A percentile compares a stretch with the other conserved stretches of the same genome.
phyloP scores from a whole-genome alignment of 2,113 vertebrate species.

The Cairina moschata region DNA sequence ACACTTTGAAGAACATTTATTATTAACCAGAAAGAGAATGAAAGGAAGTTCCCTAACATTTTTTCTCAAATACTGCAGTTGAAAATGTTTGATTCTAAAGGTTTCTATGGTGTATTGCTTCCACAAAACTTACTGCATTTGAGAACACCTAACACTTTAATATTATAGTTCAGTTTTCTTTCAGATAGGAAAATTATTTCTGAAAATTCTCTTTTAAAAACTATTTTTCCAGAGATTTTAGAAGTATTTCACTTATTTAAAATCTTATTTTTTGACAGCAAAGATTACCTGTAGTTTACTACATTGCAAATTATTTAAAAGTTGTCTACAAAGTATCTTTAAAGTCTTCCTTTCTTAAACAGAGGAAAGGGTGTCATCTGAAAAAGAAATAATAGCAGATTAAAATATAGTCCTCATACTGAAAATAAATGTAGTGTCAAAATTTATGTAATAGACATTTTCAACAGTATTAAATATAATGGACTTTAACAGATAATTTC shows the following conservation, averaged over 20 bases:
- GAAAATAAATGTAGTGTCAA: background rate
- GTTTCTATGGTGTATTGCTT: background rate
- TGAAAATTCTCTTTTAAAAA: background rate
- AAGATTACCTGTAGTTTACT: background rate
- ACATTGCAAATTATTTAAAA: background rate
- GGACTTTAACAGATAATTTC: background rate
- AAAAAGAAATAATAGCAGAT: background rate
- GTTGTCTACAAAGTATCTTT: background rate
- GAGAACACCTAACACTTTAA: background rate
- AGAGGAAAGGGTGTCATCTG: background rate
- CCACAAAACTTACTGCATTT: background rate
- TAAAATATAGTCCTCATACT: background rate
- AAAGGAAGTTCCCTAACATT: accelerated
- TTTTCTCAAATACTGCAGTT: background rate
- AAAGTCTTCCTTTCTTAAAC: background rate
- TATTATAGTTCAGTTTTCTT: background rate
- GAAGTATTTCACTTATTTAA: background rate
- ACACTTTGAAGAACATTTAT: background rate
- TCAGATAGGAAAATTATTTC: background rate
- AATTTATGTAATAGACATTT: background rate
- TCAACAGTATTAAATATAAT: background rate
- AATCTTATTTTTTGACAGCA: background rate
- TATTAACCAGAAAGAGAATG: background rate
- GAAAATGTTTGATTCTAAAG: background rate
- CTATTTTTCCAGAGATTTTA: background rate